A percentile compares a stretch with the other conserved stretches of the same genome.
Conservation (phyloP, 2,797 vertebrate genomes). For the Emydoidea blandingii region DNA sequence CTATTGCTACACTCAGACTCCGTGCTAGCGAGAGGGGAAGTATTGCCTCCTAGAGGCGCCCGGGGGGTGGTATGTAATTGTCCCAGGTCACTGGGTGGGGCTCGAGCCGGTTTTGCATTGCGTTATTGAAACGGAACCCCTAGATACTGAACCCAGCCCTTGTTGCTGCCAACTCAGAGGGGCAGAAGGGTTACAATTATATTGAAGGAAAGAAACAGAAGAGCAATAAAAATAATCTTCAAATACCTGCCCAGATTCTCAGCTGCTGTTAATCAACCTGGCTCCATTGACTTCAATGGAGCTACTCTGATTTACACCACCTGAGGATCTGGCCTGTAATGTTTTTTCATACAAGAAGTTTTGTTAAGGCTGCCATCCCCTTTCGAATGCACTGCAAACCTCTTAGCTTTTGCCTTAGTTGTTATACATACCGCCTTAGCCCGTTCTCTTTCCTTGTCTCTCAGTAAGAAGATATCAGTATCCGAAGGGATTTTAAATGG, state of each 20-base stretch:
- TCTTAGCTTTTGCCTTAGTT: neutral
- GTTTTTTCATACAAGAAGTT: neutral
- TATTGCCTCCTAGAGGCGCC: no score
- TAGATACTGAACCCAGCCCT: no score
- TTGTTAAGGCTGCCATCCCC: neutral
- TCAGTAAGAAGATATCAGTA: conserved; percentile 80
- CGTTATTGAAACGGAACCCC: no score
- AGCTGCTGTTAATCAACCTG: neutral
- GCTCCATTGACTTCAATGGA: neutral
- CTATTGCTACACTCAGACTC: no score
- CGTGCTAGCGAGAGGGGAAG: no score
- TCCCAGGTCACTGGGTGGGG: no score
- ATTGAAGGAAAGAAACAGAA: neutral
- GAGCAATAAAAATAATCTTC: neutral
- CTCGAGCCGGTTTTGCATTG: no score
- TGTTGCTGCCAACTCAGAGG: no score
- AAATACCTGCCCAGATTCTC: neutral
- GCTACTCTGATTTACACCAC: neutral
- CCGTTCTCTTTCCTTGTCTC: conserved; percentile 78
- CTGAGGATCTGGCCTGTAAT: neutral
- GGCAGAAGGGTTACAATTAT: no score
- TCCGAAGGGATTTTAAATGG: conserved; percentile 86
- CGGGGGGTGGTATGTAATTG: no score
- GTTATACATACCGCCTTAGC: conserved; percentile 76
- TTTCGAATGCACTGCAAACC: neutral